Percentiles rank a stretch among this genome's conserved stretches.
These are phyloP conservation scores for Channallabes apus DNA, from an alignment of 2,797 vertebrate genomes.

Conservation along the genomic window DNA sequence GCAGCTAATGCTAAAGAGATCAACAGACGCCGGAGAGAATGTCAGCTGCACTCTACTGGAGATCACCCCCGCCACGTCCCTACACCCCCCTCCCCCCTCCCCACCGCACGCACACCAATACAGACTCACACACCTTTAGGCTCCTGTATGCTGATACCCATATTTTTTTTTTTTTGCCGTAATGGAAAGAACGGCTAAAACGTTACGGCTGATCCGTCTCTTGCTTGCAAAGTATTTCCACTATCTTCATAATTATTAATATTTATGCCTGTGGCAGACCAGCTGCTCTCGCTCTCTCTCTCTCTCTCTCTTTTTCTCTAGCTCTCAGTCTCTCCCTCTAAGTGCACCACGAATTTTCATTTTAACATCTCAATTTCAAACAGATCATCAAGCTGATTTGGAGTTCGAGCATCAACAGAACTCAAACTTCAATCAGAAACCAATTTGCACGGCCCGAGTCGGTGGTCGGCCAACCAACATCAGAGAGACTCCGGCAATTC, in stretches of 20 bases:
- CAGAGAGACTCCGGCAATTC: not conserved
- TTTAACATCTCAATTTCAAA: constrained; percentile 47
- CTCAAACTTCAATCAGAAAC: constrained; percentile 29
- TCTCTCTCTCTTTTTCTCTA: constrained; percentile 25
- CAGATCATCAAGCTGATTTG: constrained; percentile 34
- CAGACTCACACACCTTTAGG: constrained; percentile 27
- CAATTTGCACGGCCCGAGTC: not conserved
- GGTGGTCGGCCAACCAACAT: not conserved
- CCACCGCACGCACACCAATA: constrained; percentile 6
- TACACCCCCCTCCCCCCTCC: too few species aligned
- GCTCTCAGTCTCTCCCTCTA: constrained; percentile 38
- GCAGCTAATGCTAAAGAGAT: constrained; percentile 31
- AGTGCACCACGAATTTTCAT: constrained; percentile 45
- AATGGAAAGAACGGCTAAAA: constrained; percentile 51
- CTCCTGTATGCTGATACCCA: constrained; percentile 50
- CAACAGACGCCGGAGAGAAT: constrained; percentile 32
- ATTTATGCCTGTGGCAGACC: constrained; percentile 55
- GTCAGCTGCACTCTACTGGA: constrained; percentile 49
- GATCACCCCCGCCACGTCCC: not conserved
- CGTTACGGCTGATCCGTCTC: constrained; percentile 46
- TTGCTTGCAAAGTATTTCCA: constrained; percentile 47
- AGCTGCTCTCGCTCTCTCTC: constrained; percentile 30
- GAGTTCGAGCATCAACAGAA: not conserved
- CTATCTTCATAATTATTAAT: constrained; percentile 54
- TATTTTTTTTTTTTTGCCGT: constrained; percentile 42